Evolutionary conservation across 2,113 vertebrate genomes (phyloP).

Genomic region (Tetrax tetrax): DNA sequence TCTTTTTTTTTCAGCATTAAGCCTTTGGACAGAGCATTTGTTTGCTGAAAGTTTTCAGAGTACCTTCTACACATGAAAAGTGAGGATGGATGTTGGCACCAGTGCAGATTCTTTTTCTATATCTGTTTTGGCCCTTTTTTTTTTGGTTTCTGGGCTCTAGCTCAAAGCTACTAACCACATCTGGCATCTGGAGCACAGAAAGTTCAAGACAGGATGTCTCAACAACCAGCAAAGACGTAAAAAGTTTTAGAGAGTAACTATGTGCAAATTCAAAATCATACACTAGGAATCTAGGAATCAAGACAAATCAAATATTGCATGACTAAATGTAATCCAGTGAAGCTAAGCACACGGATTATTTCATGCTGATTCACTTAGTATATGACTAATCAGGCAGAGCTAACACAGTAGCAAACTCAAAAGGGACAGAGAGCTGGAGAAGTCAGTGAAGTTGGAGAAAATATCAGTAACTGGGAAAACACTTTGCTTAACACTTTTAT

Average conservation of each 20-base stretch:
- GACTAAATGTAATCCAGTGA: neutral
- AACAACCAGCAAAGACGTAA: neutral
- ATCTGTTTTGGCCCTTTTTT: neutral
- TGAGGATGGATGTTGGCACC: neutral
- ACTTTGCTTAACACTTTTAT: neutral
- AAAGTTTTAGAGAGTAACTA: neutral
- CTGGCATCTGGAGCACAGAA: neutral
- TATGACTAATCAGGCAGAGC: neutral
- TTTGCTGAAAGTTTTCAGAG: neutral
- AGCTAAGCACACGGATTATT: neutral
- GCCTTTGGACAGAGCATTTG: neutral
- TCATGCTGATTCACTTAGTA: neutral
- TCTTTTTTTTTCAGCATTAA: neutral
- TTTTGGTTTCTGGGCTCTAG: neutral
- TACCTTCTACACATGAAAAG: neutral
- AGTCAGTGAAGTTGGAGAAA: neutral
- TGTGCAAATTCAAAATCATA: constrained; percentile 10
- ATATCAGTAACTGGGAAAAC: neutral
- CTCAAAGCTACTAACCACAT: neutral
- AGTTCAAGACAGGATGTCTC: constrained; percentile 13
- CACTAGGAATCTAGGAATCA: constrained; percentile 2
- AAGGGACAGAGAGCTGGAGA: neutral
- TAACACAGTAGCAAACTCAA: neutral
- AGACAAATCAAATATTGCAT: constrained; percentile 42
- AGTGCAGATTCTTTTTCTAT: neutral